Percentiles rank a stretch among this genome's conserved stretches.
Conservation (phyloP, 2,888 invertebrate genomes). For the Eristalis intricaria region DNA sequence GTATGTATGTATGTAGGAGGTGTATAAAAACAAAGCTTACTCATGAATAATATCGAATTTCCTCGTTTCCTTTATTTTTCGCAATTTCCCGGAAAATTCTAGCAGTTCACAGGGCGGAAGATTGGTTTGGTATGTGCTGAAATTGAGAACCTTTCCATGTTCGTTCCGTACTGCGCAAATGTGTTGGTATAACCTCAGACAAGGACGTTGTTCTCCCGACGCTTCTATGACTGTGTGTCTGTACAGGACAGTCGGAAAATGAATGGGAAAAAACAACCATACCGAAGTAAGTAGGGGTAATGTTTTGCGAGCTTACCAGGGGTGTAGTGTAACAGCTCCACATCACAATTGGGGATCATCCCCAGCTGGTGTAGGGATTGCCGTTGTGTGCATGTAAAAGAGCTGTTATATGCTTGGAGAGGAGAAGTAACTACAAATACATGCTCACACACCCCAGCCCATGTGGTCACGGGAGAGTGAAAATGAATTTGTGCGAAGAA, state of each 20-base stretch:
- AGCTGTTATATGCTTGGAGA: conserved; percentile 35
- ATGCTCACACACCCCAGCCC: not conserved
- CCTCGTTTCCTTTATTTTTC: conserved; percentile 19
- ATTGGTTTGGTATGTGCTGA: conserved; percentile 60
- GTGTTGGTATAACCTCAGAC: conserved; percentile 70
- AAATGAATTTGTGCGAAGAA: conserved; percentile 52
- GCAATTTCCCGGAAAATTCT: conserved; percentile 61
- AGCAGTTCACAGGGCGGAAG: conserved; percentile 49
- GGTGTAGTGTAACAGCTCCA: conserved; percentile 16
- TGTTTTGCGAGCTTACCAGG: conserved; percentile 20
- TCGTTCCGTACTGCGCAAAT: conserved; percentile 11
- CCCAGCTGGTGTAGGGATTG: conserved; percentile 34
- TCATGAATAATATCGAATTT: conserved; percentile 68
- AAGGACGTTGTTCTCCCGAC: conserved; percentile 62
- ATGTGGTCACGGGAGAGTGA: conserved; percentile 10
- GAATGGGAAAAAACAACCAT: conserved; percentile 48
- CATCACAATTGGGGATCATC: conserved; percentile 14
- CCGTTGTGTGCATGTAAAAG: not conserved
- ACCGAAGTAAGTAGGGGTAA: conserved; percentile 36
- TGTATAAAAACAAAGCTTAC: conserved; percentile 43
- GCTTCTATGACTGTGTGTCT: not conserved
- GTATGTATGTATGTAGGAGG: too few species aligned
- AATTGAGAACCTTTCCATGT: conserved; percentile 44
- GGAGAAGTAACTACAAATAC: conserved; percentile 14
- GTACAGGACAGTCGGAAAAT: conserved; percentile 26